Base-by-base conservation (phyloP, 2,113 vertebrate species). In the Sialia sialis region DNA sequence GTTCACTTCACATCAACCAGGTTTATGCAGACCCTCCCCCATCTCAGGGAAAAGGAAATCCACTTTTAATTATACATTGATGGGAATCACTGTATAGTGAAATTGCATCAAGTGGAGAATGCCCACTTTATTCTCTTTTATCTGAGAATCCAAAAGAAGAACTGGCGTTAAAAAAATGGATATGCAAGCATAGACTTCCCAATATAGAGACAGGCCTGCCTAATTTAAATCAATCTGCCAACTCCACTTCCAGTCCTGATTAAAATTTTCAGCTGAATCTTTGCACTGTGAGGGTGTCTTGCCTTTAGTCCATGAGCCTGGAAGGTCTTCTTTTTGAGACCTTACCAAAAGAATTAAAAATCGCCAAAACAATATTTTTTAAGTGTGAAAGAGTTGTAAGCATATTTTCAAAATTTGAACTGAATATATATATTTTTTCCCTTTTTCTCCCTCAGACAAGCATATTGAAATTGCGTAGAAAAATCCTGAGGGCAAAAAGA, bases 31-130 rank as follows among this genome's bases (percentile, higher is more conserved):
- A 66, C 95, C 96, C 96, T 97, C 97, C 97, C 96, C 95, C 84
- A 90, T 44, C 84, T 88, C 76, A 95, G 97, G 97, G 95, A 97
- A 97, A 97, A 98, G 97, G 97, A 98, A 98, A 98, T 98, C 97
- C 97, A 98, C 97, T 98, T 98, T 98, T 98, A 98, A 98, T 98
- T 98, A 97, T 97, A 97, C 97, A 97, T 97, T 98, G 98, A 98
- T 97, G 96, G 97, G 97, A 97, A 98, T 97, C 95, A 91, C 96
- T 96, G 96, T 90, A 96, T 95, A 97, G 95, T 96, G 97, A 97
- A 96, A 97, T 87, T 89, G 72, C 95, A 97, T 97, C 96, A 97
- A 96, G 92, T 94, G 94, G 76, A 97, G 96, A 98, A 98, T 87
- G 93, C 95, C 96, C 93, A 96, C 94, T 97, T 97, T 97, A 95